Evolutionary conservation across 2,888 invertebrate species (phyloP), one percentile per base, ranked within the genome.

Genomic region (Podabrus alpinus): DNA sequence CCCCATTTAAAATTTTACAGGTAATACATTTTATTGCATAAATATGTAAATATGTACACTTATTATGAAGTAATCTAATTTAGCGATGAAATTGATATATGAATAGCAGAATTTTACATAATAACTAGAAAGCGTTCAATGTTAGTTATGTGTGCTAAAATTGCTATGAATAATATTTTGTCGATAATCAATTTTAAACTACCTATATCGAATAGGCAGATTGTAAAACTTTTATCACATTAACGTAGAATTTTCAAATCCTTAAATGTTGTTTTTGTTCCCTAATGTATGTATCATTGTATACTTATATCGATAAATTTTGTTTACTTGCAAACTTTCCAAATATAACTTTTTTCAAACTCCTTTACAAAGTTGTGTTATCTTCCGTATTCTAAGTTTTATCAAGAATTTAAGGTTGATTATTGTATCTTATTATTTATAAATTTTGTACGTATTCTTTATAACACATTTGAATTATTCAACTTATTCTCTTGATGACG

Each of bases 271-370:
- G 62, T 64, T 64, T 64, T 64, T 64, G 62, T 64, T 64, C 62
- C 62, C 21, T 64, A 64, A 64, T 64, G 62, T 64, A 64, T 64
- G 62, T 64, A 64, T 64, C 62, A 64, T 64, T 19, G 19, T 64
- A 64, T 19, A 19, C 62, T 64, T 64, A 16, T 64, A 64, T 64
- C 17, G 62, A 64, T 64, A 64, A 64, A 64, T 64, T 64, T 64
- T 64, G 62, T 64, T 64, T 64, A 64, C 62, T 64, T 19, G 13
- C 62, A 64, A 64, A 64, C 62, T 64, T 64, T 64, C 21, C 21
- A 21, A 64, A 19, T 64, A 64, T 64, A 64, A 64, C 62, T 64
- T 64, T 64, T 21, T 64, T 16, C 45, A 21, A 64, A 21, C 62
- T 64, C 17, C 19, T 64, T 64, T 64, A 21, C 62, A 64, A 61